Percentiles rank a stretch among this genome's conserved stretches.
These are phyloP conservation scores for Antechinus stuartii DNA, from an alignment of 2,113 vertebrate genomes.

Conservation along the genomic window DNA sequence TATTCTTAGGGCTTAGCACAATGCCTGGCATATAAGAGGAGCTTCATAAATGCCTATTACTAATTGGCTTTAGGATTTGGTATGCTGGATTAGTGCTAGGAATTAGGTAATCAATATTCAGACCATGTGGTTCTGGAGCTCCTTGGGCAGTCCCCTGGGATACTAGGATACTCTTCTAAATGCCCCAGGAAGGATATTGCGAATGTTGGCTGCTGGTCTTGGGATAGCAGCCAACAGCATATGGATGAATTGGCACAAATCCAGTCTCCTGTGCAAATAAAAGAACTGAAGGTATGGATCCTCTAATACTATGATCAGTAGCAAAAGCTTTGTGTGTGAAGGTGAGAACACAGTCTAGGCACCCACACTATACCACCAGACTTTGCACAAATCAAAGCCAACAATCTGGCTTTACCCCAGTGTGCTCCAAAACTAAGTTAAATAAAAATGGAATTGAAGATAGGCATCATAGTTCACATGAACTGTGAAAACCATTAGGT, in stretches of 20 bases:
- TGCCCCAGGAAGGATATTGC: not conserved
- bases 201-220: not conserved
- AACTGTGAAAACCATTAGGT: not conserved
- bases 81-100: not conserved
- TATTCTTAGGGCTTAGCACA: not conserved
- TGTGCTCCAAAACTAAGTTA: not conserved
- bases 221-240: not conserved
- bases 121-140: not conserved
- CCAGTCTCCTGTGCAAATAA: not conserved
- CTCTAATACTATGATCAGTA: not conserved
- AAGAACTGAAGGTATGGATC: not conserved
- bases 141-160: not conserved
- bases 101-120: not conserved
- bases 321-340: not conserved
- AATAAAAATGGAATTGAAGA: not conserved
- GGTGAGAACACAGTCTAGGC: not conserved
- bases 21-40: not conserved
- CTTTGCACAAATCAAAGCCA: not conserved
- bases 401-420: not conserved
- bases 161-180: not conserved
- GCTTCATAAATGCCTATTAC: not conserved
- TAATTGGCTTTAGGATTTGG: not conserved
- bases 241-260: not conserved
- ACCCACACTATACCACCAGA: not conserved
- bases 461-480: not conserved